Conservation (phyloP, 2,797 vertebrate genomes). For the Acridotheres tristis region DNA sequence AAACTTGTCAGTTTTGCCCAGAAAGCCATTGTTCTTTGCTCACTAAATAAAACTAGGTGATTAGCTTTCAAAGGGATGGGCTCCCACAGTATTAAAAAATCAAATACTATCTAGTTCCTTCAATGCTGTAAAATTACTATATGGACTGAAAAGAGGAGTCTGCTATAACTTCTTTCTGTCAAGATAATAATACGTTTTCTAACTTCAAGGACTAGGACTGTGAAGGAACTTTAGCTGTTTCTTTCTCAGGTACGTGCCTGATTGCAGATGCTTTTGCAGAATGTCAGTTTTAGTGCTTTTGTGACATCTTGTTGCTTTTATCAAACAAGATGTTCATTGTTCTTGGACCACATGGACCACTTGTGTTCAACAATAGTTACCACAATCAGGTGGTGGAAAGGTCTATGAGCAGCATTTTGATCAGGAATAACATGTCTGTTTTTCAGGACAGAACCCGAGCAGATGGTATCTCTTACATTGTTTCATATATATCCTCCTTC, state of each 20-base stretch:
- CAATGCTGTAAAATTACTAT: not conserved
- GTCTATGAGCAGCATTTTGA: conserved; percentile 14
- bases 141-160: not conserved
- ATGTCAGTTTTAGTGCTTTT: conserved; percentile 5
- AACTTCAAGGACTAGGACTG: conserved; percentile 1
- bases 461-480: not conserved
- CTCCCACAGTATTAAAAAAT: not conserved
- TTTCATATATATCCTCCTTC: not conserved
- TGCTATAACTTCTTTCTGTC: not conserved
- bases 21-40: conserved; percentile 61
- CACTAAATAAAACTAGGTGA: conserved; percentile 47
- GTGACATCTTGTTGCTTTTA: conserved; percentile 38
- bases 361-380: not conserved
- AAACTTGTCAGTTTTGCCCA: conserved; percentile 72
- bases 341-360: not conserved
- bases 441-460: not conserved
- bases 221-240: not conserved
- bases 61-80: conserved; percentile 66
- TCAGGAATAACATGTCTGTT: not conserved
- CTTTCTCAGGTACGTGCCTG: not conserved
- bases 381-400: not conserved
- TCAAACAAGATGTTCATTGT: not conserved
- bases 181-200: conserved; percentile 6
- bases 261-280: not conserved
- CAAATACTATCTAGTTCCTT: not conserved